Base-by-base conservation (phyloP, 2,888 invertebrate genomes). In the Microctonus aethiopoides region DNA sequence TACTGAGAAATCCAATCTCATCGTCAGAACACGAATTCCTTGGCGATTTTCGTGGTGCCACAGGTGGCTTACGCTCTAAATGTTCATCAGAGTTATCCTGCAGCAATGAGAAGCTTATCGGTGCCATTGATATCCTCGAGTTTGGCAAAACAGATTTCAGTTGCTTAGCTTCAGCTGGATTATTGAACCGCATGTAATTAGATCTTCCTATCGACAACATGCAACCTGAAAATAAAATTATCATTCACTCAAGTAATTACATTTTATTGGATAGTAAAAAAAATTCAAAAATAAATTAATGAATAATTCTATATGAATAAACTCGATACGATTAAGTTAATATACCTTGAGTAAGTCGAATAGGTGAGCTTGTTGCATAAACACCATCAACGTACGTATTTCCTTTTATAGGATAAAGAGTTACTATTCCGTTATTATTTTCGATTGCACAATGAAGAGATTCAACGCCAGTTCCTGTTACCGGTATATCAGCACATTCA, bases 131-230 rank as follows among this genome's bases (percentile, higher is more conserved):
- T 74, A 94, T 92, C 82, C 94, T 86, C 1, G 92, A 91, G 71
- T 94, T 91, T 0, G 94, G 93, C 74, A 95, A 88, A 5, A 94
- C 93, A 0, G 95, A 93, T 86, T 94, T 95, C 90, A 96, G 93
- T 79, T 95, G 90, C 85, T 93, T 92, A 4, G 96, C 96, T 84
- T 96, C 95, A 65, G 94, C 94, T 0, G 97, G 97, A 86, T 96
- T 95, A 87, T 97, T 96, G 89, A 96, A 97, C 52, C 97, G 92
- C 87, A 97, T 92, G 87, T 95, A 95, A 87, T 95, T 96, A 64
- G 96, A 95, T 62, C 95, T 91, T 32, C 97, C 97, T 78, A 97
- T 92, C 64, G 95, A 95, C 75, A 97, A 88, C 94, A 96, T 96
- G 83, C 95, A 95, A 81, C 95, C 95, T 95, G 89, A 0, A 88